phyloP scores from a whole-genome alignment of 2,888 invertebrate species.

The Drosophila lutescens region DNA sequence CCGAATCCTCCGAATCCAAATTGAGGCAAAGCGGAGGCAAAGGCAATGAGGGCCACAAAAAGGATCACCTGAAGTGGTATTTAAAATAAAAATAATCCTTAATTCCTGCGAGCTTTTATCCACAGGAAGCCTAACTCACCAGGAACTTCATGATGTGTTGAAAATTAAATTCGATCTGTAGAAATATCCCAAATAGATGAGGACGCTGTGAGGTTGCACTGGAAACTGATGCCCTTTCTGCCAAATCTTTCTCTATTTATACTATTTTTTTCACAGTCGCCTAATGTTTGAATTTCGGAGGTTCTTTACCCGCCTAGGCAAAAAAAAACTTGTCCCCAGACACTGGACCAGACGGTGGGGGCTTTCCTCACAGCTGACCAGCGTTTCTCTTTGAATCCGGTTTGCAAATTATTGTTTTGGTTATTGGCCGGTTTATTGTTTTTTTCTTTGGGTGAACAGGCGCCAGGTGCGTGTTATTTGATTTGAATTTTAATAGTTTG shows the following conservation, averaged over 20 bases:
- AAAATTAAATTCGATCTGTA: not conserved
- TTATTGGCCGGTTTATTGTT: slow-evolving; percentile 7
- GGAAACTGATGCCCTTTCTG: slow-evolving; percentile 30
- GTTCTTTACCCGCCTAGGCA: slow-evolving; percentile 35
- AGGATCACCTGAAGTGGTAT: slow-evolving; percentile 29
- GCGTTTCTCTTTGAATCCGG: slow-evolving; percentile 37
- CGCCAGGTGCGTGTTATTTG: slow-evolving; percentile 32
- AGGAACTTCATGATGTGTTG: slow-evolving; percentile 47
- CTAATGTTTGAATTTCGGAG: slow-evolving; percentile 9
- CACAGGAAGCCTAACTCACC: slow-evolving; percentile 17
- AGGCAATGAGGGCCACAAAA: slow-evolving; percentile 35
- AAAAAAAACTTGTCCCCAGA: slow-evolving; percentile 22
- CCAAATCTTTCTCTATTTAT: slow-evolving; percentile 42
- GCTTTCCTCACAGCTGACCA: slow-evolving; percentile 26
- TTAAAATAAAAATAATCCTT: not conserved
- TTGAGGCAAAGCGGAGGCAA: slow-evolving; percentile 23
- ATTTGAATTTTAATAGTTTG: slow-evolving; percentile 17
- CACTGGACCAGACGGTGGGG: slow-evolving; percentile 35
- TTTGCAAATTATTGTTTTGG: slow-evolving; percentile 35
- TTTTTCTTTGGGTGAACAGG: slow-evolving; percentile 21
- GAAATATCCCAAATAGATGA: slow-evolving; percentile 11
- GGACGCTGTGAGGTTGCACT: not conserved
- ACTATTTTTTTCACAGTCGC: slow-evolving; percentile 1
- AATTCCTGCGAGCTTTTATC: no score
- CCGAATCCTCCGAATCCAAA: slow-evolving; percentile 38